Percentiles rank a stretch among this genome's conserved stretches.
Evolutionary conservation across 2,113 vertebrate genomes (phyloP).

Genomic region (Nipponia nippon): DNA sequence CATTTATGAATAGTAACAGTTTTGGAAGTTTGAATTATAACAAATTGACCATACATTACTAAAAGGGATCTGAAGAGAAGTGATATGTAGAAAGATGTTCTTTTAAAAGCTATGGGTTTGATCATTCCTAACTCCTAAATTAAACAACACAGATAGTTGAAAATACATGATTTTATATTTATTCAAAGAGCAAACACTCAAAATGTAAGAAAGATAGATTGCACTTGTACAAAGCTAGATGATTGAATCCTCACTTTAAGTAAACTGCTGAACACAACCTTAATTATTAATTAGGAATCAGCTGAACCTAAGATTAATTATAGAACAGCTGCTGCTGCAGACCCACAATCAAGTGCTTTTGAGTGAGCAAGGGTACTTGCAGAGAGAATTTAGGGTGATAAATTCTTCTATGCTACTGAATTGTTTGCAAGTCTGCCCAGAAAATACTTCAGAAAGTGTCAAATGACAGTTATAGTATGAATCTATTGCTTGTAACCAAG

Average conservation of each 20-base stretch:
- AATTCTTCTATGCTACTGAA: neutral
- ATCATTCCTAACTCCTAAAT: neutral
- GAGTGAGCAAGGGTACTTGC: neutral
- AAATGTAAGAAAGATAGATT: neutral
- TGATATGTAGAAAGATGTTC: neutral
- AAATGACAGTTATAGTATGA: neutral
- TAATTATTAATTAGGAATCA: conserved; percentile 43
- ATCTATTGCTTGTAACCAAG: neutral
- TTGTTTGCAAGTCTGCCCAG: neutral
- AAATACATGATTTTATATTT: neutral
- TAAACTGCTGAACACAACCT: neutral
- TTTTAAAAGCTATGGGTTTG: neutral
- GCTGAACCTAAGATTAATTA: conserved; percentile 15
- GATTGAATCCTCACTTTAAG: neutral
- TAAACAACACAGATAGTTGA: neutral
- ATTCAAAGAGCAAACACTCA: neutral
- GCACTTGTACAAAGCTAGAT: neutral
- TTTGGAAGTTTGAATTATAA: neutral
- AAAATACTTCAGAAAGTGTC: neutral
- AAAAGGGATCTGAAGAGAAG: neutral
- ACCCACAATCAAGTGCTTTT: neutral
- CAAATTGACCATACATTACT: neutral
- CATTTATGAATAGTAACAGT: neutral
- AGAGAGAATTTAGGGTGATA: neutral
- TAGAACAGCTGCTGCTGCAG: neutral